Evolutionary conservation across 2,113 vertebrate genomes (phyloP).

Genomic region (Xenotilapia leptura): DNA sequence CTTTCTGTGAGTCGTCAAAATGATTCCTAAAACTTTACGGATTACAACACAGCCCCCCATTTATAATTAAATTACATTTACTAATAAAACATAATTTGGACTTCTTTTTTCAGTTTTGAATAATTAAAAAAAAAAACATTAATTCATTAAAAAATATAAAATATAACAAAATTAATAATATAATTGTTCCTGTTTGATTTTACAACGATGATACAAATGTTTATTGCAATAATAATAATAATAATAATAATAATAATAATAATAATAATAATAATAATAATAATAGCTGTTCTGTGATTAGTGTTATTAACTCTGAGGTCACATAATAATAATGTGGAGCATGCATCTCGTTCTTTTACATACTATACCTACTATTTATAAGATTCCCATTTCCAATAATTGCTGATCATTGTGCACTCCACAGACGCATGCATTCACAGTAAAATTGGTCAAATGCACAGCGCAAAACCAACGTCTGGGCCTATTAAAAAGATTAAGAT

Average conservation of each 20-base stretch:
- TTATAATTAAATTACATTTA: background rate
- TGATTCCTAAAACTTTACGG: background rate
- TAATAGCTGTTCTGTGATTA: background rate
- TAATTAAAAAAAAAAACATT: background rate
- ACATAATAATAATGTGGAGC: background rate
- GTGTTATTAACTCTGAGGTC: background rate
- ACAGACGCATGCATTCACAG: background rate
- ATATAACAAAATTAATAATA: background rate
- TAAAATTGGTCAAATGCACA: conserved; percentile 9
- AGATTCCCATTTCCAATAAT: background rate
- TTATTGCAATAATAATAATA: background rate
- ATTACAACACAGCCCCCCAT: background rate
- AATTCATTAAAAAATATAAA: background rate
- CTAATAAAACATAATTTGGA: fast-evolving
- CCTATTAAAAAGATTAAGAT: background rate
- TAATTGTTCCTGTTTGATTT: background rate
- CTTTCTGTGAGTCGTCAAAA: background rate
- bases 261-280: background rate
- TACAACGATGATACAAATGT: background rate
- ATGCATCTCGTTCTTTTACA: background rate
- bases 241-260: background rate
- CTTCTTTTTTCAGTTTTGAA: background rate
- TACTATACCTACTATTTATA: background rate
- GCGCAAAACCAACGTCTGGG: background rate
- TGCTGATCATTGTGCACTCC: background rate